Evolutionary conservation across 2,888 invertebrate species (phyloP).

Genomic region (Apoda limacodes): DNA sequence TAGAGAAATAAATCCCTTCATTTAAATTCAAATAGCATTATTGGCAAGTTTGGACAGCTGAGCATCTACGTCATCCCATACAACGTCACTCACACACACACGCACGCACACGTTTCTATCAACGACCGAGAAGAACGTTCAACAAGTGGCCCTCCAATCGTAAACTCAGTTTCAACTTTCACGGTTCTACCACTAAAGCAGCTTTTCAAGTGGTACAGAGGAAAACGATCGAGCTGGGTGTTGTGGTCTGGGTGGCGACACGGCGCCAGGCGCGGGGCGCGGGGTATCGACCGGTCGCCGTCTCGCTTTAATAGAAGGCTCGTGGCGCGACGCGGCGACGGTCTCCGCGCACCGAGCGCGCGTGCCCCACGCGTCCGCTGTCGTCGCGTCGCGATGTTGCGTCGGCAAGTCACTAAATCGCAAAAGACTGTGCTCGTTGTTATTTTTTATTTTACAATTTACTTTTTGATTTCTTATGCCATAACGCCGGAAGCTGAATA

Average conservation of each 20-base stretch:
- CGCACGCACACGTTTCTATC: too few species aligned
- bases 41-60: too few species aligned
- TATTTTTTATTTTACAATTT: slow-evolving; percentile 28
- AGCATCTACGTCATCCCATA: too few species aligned
- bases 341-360: slow-evolving; percentile 15
- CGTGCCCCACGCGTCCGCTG: slow-evolving; percentile 16
- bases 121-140: too few species aligned
- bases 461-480: slow-evolving; percentile 28
- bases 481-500: slow-evolving; percentile 25
- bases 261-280: slow-evolving; percentile 8
- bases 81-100: too few species aligned
- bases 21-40: too few species aligned
- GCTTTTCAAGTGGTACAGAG: too few species aligned
- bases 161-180: too few species aligned
- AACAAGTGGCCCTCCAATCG: too few species aligned
- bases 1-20: too few species aligned
- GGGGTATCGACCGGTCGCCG: slow-evolving; percentile 36
- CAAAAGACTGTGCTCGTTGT: slow-evolving; percentile 30
- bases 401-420: slow-evolving; percentile 33
- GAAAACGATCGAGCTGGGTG: too few species aligned
- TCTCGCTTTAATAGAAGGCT: slow-evolving; percentile 30
- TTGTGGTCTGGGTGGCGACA: neutral
- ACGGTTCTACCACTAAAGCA: too few species aligned
- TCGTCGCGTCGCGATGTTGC: slow-evolving; percentile 33
- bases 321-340: slow-evolving; percentile 27